These are phyloP conservation scores for Diarsia dahlii DNA, from an alignment of 2,888 invertebrate species.

Conservation along the genomic window DNA sequence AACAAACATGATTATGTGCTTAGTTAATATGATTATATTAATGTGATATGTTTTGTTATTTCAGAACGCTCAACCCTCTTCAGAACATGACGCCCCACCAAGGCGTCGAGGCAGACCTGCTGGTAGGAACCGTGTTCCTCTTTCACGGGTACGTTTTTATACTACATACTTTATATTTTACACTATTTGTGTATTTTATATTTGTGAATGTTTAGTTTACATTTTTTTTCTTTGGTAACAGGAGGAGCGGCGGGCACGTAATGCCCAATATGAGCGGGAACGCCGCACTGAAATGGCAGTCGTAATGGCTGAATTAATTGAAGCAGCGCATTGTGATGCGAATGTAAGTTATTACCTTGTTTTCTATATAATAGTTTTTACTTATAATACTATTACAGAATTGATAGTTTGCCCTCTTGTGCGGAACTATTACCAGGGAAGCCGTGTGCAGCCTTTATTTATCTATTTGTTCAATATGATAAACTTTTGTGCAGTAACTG, in stretches of 20 bases:
- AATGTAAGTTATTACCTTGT: constrained; percentile 61
- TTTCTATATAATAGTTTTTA: too few species aligned
- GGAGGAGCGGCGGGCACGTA: constrained; percentile 77
- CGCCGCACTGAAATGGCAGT: constrained; percentile 73
- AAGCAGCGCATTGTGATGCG: constrained; percentile 68
- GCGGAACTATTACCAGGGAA: too few species aligned
- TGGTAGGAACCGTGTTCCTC: constrained; percentile 73
- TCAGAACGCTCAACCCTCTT: constrained; percentile 4
- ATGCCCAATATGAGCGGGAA: constrained; percentile 77
- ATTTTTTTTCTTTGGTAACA: constrained; percentile 40
- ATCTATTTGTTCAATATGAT: too few species aligned
- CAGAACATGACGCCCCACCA: constrained; percentile 10
- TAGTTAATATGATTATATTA: too few species aligned
- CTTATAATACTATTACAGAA: too few species aligned
- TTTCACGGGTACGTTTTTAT: constrained; percentile 70
- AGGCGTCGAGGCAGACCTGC: constrained; percentile 74
- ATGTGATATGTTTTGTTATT: background rate
- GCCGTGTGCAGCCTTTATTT: too few species aligned
- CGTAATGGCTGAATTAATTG: constrained; percentile 70
- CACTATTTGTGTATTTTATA: background rate
- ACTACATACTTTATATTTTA: background rate
- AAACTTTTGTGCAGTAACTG: too few species aligned
- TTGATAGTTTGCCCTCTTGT: too few species aligned
- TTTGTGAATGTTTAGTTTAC: background rate
- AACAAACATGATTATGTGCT: too few species aligned